Evolutionary conservation across 2,888 invertebrate genomes (phyloP).

Genomic region (Willowsia nigromaculata): DNA sequence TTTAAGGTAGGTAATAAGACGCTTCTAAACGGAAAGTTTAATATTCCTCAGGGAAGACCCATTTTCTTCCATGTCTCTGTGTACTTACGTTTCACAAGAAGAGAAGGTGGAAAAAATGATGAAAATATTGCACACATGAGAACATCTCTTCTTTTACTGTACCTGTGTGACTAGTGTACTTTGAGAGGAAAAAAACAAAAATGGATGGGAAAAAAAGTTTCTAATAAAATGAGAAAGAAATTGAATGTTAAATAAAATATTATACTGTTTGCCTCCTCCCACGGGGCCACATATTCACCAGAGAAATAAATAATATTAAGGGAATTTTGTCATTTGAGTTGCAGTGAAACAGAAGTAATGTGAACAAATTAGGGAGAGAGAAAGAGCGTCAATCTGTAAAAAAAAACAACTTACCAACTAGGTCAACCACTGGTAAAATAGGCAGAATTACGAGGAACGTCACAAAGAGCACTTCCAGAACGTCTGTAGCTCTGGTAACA

Average conservation of each 20-base stretch:
- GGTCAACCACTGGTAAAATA: constrained; percentile 9
- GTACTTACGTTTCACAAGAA: not conserved
- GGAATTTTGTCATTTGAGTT: no score
- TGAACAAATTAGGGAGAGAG: no score
- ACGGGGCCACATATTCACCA: no score
- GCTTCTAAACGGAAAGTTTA: not conserved
- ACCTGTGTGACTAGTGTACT: not conserved
- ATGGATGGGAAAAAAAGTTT: no score
- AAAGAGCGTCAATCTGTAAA: no score
- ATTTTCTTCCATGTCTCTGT: not conserved
- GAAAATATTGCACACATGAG: not conserved
- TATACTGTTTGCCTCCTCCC: no score
- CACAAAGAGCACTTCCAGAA: constrained; percentile 9
- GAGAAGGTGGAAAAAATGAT: not conserved
- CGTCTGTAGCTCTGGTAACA: not conserved
- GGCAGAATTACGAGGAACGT: not conserved
- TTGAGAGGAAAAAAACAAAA: not conserved
- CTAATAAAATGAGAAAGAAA: not conserved
- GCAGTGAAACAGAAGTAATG: no score
- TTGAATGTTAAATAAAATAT: no score
- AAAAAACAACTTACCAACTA: constrained; percentile 10
- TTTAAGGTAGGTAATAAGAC: not conserved
- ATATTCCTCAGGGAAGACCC: not conserved
- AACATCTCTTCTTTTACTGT: not conserved
- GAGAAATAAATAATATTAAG: no score